Evolutionary conservation across 2,113 vertebrate species (phyloP).

Genomic region (Cynoglossus semilaevis): DNA sequence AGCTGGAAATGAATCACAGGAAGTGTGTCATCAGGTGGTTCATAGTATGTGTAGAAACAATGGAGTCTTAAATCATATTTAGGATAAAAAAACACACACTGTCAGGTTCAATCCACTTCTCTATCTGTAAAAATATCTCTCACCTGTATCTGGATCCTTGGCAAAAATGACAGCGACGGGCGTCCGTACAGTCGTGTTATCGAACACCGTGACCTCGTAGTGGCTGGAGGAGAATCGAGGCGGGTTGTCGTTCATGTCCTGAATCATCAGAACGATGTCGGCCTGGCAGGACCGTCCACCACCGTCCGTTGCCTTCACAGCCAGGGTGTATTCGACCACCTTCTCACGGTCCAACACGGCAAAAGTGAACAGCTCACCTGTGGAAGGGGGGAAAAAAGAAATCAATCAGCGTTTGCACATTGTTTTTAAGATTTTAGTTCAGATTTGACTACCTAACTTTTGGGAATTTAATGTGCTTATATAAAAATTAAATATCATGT

Average conservation of each 20-base stretch:
- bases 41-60: not conserved
- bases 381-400: no score
- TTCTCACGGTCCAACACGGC: slow-evolving; percentile 84
- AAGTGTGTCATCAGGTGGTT: slow-evolving; percentile 13
- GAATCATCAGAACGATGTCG: slow-evolving; percentile 79
- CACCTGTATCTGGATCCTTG: slow-evolving; percentile 91
- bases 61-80: slow-evolving; percentile 24
- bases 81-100: not conserved
- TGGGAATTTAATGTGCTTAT: no score
- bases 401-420: not conserved
- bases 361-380: slow-evolving; percentile 88
- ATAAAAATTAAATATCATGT: no score
- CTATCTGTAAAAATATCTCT: not conserved
- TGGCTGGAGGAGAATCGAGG: slow-evolving; percentile 87
- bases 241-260: slow-evolving; percentile 91
- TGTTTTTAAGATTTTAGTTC: no score
- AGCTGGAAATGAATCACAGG: slow-evolving; percentile 4
- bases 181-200: slow-evolving; percentile 91
- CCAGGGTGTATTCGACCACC: slow-evolving; percentile 78
- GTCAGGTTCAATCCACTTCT: not conserved
- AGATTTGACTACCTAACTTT: no score
- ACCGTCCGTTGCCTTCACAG: slow-evolving; percentile 89
- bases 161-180: slow-evolving; percentile 89
- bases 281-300: slow-evolving; percentile 91
- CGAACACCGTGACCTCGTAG: slow-evolving; percentile 88